Percentiles rank a stretch among this genome's conserved stretches.
Conservation (phyloP, 2,797 vertebrate species). For the Rhinatrema bivittatum region DNA sequence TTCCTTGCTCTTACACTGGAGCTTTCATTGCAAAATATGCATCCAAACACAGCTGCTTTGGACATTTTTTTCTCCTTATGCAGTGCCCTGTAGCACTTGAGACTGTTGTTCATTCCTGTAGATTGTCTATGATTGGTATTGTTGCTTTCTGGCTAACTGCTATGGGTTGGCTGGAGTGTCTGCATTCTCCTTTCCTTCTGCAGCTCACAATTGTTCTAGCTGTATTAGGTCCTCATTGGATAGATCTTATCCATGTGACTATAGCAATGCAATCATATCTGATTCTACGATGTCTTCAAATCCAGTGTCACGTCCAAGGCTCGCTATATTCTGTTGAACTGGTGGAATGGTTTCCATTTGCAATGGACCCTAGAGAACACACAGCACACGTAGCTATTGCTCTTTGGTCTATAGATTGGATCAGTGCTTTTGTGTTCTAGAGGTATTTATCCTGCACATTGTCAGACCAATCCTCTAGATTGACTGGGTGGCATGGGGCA, state of each 20-base stretch:
- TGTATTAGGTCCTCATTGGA: conserved; percentile 1
- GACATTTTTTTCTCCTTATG: too few relatives aligned
- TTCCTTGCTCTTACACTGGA: too few relatives aligned
- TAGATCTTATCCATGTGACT: too few relatives aligned
- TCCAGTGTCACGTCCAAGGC: background rate
- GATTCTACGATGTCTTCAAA: conserved; percentile 4
- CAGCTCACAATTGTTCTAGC: background rate
- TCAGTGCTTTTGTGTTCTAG: background rate
- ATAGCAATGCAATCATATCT: conserved; percentile 1
- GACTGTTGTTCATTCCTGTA: too few relatives aligned
- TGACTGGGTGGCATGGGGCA: conserved; percentile 5
- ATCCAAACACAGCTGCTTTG: background rate
- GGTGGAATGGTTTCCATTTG: background rate
- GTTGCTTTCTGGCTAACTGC: too few relatives aligned
- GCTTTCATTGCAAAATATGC: background rate
- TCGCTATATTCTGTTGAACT: conserved; percentile 4
- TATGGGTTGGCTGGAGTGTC: too few relatives aligned
- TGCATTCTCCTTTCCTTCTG: too few relatives aligned
- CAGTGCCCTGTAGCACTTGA: too few relatives aligned
- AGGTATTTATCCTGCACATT: conserved; percentile 4
- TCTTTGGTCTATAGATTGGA: conserved; percentile 19
- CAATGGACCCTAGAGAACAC: background rate
- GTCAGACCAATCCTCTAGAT: conserved; percentile 1
- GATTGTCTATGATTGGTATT: too few relatives aligned
- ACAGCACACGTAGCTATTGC: conserved; percentile 9